Evolutionary conservation across 2,888 invertebrate genomes (phyloP), one percentile per base, ranked within the genome.

Genomic region (Clunio marinus): DNA sequence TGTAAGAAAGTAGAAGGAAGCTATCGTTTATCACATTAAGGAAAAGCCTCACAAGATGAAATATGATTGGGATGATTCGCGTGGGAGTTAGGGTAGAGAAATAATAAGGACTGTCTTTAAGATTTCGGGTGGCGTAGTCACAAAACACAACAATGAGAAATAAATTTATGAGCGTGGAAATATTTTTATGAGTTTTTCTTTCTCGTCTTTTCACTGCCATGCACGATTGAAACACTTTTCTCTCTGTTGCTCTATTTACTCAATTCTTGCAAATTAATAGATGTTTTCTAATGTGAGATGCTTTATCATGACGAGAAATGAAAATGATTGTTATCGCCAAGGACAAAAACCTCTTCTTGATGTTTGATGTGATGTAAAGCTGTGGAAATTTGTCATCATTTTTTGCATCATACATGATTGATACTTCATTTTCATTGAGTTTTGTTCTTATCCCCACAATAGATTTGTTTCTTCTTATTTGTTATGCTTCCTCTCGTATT

Each of bases 121-220:
- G 10, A n/a, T 32, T 32, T 22, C 17, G 17, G 41, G 20, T 20
- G 20, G 51, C 20, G 45, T 15, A 15, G 45, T 17, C n/a, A 22
- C 4, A 17, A 17, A 51, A 17, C 51, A 51, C n/a, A 51, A 17
- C 17, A 51, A 51, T 17, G 51, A 51, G 45, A 3, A 45, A 20
- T 51, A 51, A 51, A 51, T 51, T 51, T 51, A 51, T 51, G 51
- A 17, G 51, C 51, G 10, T 4, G 17, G 51, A 51, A 51, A 51
- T 17, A 51, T 51, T 51, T 51, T 51, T 51, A 20, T 51, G 20
- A 20, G 32, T 51, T 51, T 22, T 22, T 17, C 17, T 17, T 20
- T 10, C 3, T 20, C 51, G 45, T 51, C 41, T 10, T 2, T 10
- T 15, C 3, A 41, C 3, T 41, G 4, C 7, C 41, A 41, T n/a